Evolutionary conservation across 2,113 vertebrate genomes (phyloP), one percentile per base, ranked within the genome.

Genomic region (Poeciliopsis retropinna): DNA sequence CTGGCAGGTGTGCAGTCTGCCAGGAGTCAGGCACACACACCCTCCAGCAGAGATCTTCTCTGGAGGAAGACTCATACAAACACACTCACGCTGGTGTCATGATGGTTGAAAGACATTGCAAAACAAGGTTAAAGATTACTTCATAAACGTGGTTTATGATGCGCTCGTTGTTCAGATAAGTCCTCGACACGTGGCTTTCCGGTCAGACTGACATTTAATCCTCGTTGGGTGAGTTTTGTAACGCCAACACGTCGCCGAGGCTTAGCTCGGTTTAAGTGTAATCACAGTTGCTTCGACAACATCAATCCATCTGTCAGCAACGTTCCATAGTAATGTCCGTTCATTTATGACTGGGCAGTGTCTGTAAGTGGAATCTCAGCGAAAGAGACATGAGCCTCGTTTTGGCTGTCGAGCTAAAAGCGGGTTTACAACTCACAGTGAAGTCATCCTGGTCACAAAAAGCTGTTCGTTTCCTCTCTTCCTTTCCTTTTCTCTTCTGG

Each of bases 221-320:
- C 39, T 63, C 51, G 4, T 15, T 19, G 29, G 25, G 19, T 62
- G 25, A 25, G 37, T 28, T 69, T 37, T 37, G 3, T 8, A 25
- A 28, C 66, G 62, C 51, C 60, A 34, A 60, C 0, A 61, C 34
- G 37, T 30, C 66, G 67, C 65, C 39, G 15, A 32, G 66, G 7
- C 60, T 22, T n/a, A 68, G 54, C 17, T 75, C 69, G 80, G 73
- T 78, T 68, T 61, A 25, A 57, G 28, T 28, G 4, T 54, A 78
- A 77, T 80, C 60, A 70, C 75, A 74, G 73, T 65, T 15, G 6
- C 47, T 78, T 64, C 60, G 27, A 71, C 62, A 17, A 44, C 78
- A 83, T 80, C 60, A 60, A 73, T 64, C 39, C 66, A 81, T 89
- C 86, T 80, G 80, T 89, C 80, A 76, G 70, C 75, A 72, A 8